Conservation (phyloP, 2,113 vertebrate genomes). For the Coracopsis vasa region DNA sequence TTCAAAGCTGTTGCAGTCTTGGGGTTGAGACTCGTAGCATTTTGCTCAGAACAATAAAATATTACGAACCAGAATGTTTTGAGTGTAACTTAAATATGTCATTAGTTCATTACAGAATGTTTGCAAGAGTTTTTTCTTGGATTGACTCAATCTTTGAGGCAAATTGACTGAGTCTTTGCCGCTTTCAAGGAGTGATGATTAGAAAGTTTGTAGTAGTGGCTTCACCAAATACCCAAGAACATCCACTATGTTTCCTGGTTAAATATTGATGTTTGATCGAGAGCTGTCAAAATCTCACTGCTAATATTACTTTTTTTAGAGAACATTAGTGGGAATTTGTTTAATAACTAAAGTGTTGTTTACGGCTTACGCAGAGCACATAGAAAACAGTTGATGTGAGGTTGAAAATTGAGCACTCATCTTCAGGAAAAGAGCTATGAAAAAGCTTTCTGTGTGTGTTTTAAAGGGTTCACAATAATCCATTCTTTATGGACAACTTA, state of each 20-base stretch:
- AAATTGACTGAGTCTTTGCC: not conserved
- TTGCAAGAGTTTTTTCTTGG: not conserved
- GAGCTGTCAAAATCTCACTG: not conserved
- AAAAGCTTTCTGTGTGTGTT: not conserved
- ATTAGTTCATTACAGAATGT: not conserved
- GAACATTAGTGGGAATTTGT: not conserved
- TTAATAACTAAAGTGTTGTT: not conserved
- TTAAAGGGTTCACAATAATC: not conserved
- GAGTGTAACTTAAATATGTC: not conserved
- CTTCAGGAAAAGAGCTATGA: not conserved
- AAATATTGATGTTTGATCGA: not conserved
- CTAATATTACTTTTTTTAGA: not conserved
- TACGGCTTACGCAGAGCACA: not conserved
- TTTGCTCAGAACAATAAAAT: not conserved
- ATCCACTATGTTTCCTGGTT: not conserved
- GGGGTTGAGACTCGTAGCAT: not conserved
- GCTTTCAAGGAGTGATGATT: not conserved
- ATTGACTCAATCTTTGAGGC: not conserved
- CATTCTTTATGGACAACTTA: not conserved
- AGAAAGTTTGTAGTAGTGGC: not conserved
- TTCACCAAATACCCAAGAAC: not conserved
- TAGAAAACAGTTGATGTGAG: not conserved
- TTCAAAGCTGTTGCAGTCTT: not conserved
- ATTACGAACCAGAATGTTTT: not conserved
- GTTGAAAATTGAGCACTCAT: not conserved